Base-by-base conservation (phyloP, 2,113 vertebrate genomes). In the Antigone vipio region DNA sequence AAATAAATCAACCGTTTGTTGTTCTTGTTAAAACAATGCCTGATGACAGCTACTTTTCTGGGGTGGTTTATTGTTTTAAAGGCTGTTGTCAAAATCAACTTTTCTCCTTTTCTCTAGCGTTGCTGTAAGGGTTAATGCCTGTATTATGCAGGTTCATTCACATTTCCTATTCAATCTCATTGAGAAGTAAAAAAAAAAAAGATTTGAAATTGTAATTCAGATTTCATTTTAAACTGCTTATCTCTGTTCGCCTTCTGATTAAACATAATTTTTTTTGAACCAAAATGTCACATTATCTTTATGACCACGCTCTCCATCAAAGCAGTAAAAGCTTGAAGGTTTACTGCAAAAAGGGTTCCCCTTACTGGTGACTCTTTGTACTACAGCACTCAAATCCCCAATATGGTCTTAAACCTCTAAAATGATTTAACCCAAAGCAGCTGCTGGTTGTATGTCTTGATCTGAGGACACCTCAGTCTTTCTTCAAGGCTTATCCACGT, bases 301-400 rank as follows among this genome's bases (percentile, higher is more conserved):
- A 96, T 49, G 88, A 75, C 89, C 93, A 96, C 29, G 11, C n/a
- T 85, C 83, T 88, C 95, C 93, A 91, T 88, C 92, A 96, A 84
- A 93, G 96, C 94, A 84, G 66, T 95, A 92, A 97, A 92, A 75
- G 83, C 88, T 69, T 34, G 71, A 67, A 92, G 93, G 80, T 97
- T 98, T 97, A 95, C 97, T 97, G 98, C 97, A 97, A 96, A 77
- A 91, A 97, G 97, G 91, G 97, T 80, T 98, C 98, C 98, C 96
- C 98, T 96, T 98, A 93, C 97, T 97, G 98, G 97, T 83, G 59
- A 44, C 49, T 96, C 29, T 5, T 29, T 35, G 96, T 68, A 97
- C 92, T 97, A 74, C 96, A 98, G 68, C 83, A 29, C 40, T 66
- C 59, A 9, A 50, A 16, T 63, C 29, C 34, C 35, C 86, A 72